A percentile compares a stretch with the other conserved stretches of the same genome.
Evolutionary conservation across 30 jellyfish, hydroid and myxozoan species (phyloP).

Genomic region (Aurelia coerulea): DNA sequence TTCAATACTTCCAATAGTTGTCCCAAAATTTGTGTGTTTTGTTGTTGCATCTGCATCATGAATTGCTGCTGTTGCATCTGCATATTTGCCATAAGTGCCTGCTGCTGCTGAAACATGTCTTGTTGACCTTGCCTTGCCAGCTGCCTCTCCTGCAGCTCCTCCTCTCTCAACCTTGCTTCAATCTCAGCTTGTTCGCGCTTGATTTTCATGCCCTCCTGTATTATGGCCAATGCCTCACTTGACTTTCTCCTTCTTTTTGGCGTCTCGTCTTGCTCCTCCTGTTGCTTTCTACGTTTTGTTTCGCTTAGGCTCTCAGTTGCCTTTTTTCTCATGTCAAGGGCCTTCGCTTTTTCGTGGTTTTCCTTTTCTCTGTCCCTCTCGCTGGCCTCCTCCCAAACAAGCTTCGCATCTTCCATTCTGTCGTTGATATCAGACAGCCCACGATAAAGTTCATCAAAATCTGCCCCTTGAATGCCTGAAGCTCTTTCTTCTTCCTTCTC

Average conservation of each 20-base stretch:
- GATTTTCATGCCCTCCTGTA: constrained; percentile 34
- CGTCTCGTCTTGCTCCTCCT: constrained; percentile 32
- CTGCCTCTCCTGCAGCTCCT: constrained; percentile 42
- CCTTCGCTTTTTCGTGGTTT: neutral
- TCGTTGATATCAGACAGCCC: too few relatives aligned
- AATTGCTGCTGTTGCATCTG: constrained; percentile 37
- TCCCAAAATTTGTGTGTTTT: constrained; percentile 17
- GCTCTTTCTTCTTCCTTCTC: constrained; percentile 53
- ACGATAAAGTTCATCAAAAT: constrained; percentile 40
- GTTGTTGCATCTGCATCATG: constrained; percentile 38
- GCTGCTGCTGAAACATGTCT: constrained; percentile 24
- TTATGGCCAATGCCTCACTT: constrained; percentile 22
- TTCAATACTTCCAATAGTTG: constrained; percentile 14
- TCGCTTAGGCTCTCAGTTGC: constrained; percentile 51
- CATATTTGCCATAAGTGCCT: constrained; percentile 24
- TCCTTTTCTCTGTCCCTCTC: constrained; percentile 33
- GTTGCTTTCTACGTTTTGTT: constrained; percentile 14
- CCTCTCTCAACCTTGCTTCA: constrained; percentile 27
- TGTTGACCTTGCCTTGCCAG: constrained; percentile 19
- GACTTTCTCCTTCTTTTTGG: constrained; percentile 39
- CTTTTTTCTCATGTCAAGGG: constrained; percentile 24
- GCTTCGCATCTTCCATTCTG: neutral
- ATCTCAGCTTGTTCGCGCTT: constrained; percentile 27
- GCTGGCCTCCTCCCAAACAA: constrained; percentile 15
- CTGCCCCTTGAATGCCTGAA: constrained; percentile 52